A percentile compares a stretch with the other conserved stretches of the same genome.
phyloP scores from a whole-genome alignment of 1,140 invertebrate genomes.

The Liolophura sinensis region DNA sequence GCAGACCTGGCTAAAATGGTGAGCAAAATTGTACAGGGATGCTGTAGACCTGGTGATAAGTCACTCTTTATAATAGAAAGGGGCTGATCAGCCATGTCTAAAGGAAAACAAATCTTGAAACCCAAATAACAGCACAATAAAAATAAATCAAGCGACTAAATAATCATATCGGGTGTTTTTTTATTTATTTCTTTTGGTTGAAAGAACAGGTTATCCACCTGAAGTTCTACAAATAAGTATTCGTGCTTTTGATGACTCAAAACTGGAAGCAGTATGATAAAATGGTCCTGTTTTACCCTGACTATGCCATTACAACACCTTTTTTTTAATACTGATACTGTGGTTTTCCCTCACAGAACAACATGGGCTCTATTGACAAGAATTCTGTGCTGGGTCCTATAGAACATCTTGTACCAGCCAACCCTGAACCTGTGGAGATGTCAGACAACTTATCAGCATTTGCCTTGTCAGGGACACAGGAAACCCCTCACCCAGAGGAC shows the following conservation, averaged over 20 bases:
- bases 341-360: neutral
- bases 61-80: neutral
- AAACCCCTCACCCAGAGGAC: no score
- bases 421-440: neutral
- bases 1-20: slow-evolving; percentile 76
- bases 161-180: neutral
- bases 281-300: no score
- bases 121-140: neutral
- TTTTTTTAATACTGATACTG: no score
- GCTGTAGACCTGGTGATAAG: neutral
- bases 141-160: neutral
- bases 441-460: no score
- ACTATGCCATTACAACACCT: no score
- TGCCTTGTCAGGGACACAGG: no score
- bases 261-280: no score
- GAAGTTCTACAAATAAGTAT: no score
- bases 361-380: slow-evolving; percentile 36
- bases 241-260: no score
- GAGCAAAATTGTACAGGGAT: slow-evolving; percentile 17
- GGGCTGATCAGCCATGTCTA: neutral
- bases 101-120: neutral
- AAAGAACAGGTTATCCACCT: no score
- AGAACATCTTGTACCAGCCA: slow-evolving; percentile 22
- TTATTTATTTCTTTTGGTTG: no score
- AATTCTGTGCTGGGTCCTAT: slow-evolving; percentile 23